Base-by-base conservation (phyloP, 1,140 invertebrate genomes). In the Heliconius himera region DNA sequence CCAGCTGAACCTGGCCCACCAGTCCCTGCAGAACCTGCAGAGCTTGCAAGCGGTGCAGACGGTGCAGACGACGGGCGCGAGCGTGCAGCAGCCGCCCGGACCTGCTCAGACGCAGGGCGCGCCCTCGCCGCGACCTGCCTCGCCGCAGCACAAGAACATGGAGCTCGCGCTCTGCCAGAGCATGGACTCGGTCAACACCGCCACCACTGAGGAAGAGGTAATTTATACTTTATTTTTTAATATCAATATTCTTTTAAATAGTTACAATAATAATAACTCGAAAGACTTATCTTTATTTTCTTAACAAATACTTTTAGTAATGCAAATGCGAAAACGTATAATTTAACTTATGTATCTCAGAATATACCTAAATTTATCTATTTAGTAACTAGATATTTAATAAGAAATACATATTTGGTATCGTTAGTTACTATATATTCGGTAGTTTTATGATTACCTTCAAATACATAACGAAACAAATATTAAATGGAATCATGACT, bases 181-280 rank as follows among this genome's bases (percentile, higher is more conserved):
- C 95, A 98, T 98, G 97, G 98, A 98, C 96, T 98, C 97, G 87
- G 98, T 98, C 92, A 98, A 98, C 95, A 98, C 97, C 83, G 97
- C 97, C 88, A 97, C 97, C 90, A 97, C 97, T 94, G 98, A 98
- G 95, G 98, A 98, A 96, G 97, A 98, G 97, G 97, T 98, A 91
- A 26, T 74, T 56, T 74, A 13, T 51, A 33, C 20, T 60, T 72
- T 8, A 8, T 26, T 9, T 41, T 36, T 71, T 20, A 20, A 8
- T 5, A 33, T 33, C 0, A 36, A 36, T 70, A 70, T 29, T 70
- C 26, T 18, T 49, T 46, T 73, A 41, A 73, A 46, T 20, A 18
- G 5, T 46, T 38, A 46, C 29, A 4, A 22, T 73, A 73, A 49
- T n/a, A 22, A 56, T 56, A 56, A 56, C 18, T 51, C 16, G 8